Evolutionary conservation across 2,797 vertebrate species (phyloP).

Genomic region (Neostethus bicornis): DNA sequence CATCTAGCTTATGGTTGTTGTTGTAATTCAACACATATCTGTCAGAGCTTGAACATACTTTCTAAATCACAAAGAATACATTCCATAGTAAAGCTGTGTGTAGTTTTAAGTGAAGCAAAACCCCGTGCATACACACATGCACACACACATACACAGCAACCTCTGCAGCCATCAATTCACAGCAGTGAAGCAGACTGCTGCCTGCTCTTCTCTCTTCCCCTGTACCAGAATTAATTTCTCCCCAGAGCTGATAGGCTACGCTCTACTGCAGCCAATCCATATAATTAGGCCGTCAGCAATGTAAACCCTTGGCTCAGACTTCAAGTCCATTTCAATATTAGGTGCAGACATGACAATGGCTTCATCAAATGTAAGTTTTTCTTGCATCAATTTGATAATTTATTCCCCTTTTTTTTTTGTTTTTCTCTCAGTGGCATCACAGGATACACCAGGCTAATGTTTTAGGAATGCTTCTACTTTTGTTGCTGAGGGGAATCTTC

Average conservation of each 20-base stretch:
- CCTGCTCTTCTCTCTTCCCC: constrained; percentile 52
- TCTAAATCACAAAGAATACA: constrained; percentile 62
- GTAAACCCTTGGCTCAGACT: constrained; percentile 76
- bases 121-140: not conserved
- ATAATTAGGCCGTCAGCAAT: constrained; percentile 84
- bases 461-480: constrained; percentile 27
- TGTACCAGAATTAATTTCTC: constrained; percentile 75
- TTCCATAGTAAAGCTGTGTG: constrained; percentile 49
- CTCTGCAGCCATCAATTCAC: constrained; percentile 78
- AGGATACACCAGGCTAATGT: constrained; percentile 42
- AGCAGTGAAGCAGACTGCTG: constrained; percentile 67
- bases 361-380: constrained; percentile 71
- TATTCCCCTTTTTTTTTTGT: constrained; percentile 25
- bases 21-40: constrained; percentile 60
- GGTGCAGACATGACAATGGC: constrained; percentile 72
- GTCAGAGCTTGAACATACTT: constrained; percentile 50
- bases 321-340: constrained; percentile 76
- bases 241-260: constrained; percentile 77
- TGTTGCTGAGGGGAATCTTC: constrained; percentile 17
- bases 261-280: constrained; percentile 82
- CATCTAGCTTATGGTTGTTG: constrained; percentile 62
- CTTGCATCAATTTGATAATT: constrained; percentile 54
- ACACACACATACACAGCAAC: constrained; percentile 19
- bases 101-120: constrained; percentile 59
- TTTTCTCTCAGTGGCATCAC: constrained; percentile 34